Base-by-base conservation (phyloP, 2,888 invertebrate species). In the Cremastinae sp. region DNA sequence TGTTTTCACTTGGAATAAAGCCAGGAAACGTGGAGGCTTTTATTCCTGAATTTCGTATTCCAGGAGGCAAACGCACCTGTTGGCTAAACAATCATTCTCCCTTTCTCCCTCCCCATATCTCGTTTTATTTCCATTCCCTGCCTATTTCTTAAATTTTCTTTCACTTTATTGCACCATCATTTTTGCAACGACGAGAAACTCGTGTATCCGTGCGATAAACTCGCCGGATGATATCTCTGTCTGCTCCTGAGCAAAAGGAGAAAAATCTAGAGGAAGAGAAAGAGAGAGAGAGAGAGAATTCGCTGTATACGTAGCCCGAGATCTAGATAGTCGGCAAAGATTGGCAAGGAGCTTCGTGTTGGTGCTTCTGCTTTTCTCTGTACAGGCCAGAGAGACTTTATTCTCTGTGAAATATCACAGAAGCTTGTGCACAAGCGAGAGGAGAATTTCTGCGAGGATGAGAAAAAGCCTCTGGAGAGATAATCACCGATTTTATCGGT, bases 401-500 rank as follows among this genome's bases (percentile, higher is more conserved):
- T 74, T 74, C 77, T 65, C 51, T 54, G 65, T 70, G 77, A 74
- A 74, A 54, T 70, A 70, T 70, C 36, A 70, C 45, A 36, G 61
- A 53, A 77, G 65, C 65, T 70, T 74, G 53, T 38, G 70, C 53
- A 53, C 36, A 58, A 22, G 49, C 36, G 38, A 59, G 41, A 47
- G 18, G 43, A 70, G 70, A 77, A 74, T 77, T 74, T 74, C 77
- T 77, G 70, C 70, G 74, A 77, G 77, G 65, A 77, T 61, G 70
- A 77, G 77, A 70, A 77, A 77, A 77, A 74, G 74, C 70, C 74
- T 49, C 70, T 56, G 20, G 61, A 70, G 70, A 77, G 74, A 77
- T 77, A 77, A 77, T 77, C 77, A 65, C 70, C 70, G 77, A 77
- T 77, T 77, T 77, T 74, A 77, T 77, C 77, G 74, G 77, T 70